Conservation (phyloP, 2,888 invertebrate genomes). For the Netelia inedita region DNA sequence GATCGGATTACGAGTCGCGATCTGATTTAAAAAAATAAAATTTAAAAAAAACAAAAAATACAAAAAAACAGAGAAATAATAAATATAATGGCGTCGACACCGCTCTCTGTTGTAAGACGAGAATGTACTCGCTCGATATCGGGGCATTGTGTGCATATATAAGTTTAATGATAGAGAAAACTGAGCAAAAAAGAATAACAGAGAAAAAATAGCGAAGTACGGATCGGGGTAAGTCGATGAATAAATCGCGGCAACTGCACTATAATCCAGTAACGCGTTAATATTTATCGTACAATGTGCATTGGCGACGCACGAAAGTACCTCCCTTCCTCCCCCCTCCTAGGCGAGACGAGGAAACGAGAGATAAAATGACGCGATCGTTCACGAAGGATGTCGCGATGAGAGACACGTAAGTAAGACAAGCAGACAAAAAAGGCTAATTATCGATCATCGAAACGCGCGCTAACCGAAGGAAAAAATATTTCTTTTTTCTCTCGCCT, state of each 20-base stretch:
- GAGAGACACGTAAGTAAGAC: background rate
- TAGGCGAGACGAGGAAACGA: slow-evolving; percentile 15
- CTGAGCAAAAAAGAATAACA: background rate
- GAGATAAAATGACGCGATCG: background rate
- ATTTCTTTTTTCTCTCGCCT: slow-evolving; percentile 28
- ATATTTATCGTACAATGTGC: slow-evolving; percentile 34
- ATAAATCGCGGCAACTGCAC: slow-evolving; percentile 45
- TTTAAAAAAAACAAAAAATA: background rate
- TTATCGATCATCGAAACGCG: background rate
- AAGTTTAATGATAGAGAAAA: background rate
- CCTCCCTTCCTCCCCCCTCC: slow-evolving; percentile 55
- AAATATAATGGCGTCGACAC: slow-evolving; percentile 47
- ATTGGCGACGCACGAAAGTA: slow-evolving; percentile 55
- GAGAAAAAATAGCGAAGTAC: background rate
- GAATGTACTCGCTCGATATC: slow-evolving; percentile 32
- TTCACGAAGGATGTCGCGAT: background rate
- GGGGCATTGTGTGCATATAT: slow-evolving; percentile 35
- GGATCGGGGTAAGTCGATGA: slow-evolving; percentile 38
- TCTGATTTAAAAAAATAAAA: background rate
- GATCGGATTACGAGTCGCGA: slow-evolving; percentile 37
- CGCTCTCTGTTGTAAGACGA: slow-evolving; percentile 59
- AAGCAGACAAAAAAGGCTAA: slow-evolving; percentile 3
- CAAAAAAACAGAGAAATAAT: slow-evolving; percentile 27
- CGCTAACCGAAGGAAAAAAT: slow-evolving; percentile 4
- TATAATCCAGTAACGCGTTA: slow-evolving; percentile 50